phyloP scores from a whole-genome alignment of 2,797 vertebrate genomes.

The Lutjanus argentimaculatus region DNA sequence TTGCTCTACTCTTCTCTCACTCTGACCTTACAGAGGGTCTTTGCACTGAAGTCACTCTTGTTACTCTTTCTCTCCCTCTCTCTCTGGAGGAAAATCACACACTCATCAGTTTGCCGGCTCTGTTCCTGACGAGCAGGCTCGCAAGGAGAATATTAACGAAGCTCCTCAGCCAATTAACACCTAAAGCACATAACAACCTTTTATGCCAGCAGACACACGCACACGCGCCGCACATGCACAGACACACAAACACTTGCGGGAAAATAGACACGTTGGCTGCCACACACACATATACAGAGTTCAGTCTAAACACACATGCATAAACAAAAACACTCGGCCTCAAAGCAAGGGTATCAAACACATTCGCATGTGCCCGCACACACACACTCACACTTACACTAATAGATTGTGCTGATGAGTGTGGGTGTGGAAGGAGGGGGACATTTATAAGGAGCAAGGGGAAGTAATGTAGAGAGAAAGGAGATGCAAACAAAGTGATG shows the following conservation, averaged over 20 bases:
- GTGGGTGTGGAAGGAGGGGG: constrained; percentile 32
- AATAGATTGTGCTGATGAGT: constrained; percentile 53
- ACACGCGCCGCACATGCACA: neutral
- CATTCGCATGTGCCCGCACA: neutral
- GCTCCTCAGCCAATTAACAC: constrained; percentile 89
- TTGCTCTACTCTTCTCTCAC: constrained; percentile 60
- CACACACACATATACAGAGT: constrained; percentile 30
- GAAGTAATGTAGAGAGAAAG: constrained; percentile 46
- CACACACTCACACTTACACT: constrained; percentile 28
- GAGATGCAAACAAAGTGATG: constrained; percentile 64
- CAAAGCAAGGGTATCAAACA: constrained; percentile 28
- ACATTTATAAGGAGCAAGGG: constrained; percentile 52
- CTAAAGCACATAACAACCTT: constrained; percentile 88
- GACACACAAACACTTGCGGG: constrained; percentile 29
- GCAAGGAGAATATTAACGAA: constrained; percentile 90
- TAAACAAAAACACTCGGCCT: constrained; percentile 31
- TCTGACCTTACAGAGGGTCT: constrained; percentile 79
- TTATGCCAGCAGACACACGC: constrained; percentile 72
- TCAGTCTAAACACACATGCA: constrained; percentile 28
- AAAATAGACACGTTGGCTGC: neutral
- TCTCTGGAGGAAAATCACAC: constrained; percentile 85
- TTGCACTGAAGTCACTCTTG: constrained; percentile 68
- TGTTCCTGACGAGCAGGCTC: constrained; percentile 83
- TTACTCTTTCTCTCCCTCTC: constrained; percentile 61
- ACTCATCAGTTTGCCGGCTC: constrained; percentile 88